Percentiles rank a stretch among this genome's conserved stretches.
phyloP scores from a whole-genome alignment of 1,140 invertebrate species.

The Drosophila gunungcola region DNA sequence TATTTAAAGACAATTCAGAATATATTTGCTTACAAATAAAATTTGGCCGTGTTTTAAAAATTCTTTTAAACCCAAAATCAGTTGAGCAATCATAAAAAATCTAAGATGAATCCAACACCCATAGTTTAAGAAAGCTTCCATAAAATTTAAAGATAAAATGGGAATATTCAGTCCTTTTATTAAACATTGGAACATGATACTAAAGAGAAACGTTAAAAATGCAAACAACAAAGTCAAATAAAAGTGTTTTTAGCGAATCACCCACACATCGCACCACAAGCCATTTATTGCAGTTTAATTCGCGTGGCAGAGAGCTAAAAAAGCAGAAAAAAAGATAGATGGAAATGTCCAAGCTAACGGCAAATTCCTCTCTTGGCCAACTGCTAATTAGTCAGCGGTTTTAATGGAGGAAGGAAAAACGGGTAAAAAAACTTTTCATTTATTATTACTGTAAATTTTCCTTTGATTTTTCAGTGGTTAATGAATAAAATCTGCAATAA shows the following conservation, averaged over 20 bases:
- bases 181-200: not conserved
- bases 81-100: no score
- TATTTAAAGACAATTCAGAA: no score
- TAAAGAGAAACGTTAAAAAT: not conserved
- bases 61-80: no score
- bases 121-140: not conserved
- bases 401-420: slow-evolving; percentile 1
- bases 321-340: slow-evolving; percentile 8
- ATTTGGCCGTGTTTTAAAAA: no score
- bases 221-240: slow-evolving; percentile 2
- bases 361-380: slow-evolving; percentile 28
- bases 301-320: slow-evolving; percentile 16
- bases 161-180: not conserved
- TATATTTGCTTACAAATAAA: no score
- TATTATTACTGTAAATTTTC: no score
- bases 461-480: not conserved
- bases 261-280: slow-evolving; percentile 14
- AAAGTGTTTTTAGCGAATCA: not conserved
- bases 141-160: not conserved
- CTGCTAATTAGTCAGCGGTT: slow-evolving; percentile 37
- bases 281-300: slow-evolving; percentile 37
- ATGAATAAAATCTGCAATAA: no score
- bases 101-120: no score
- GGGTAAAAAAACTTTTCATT: slow-evolving; percentile 7
- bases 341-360: slow-evolving; percentile 26